Percentiles rank a stretch among this genome's conserved stretches.
Evolutionary conservation across 2,113 vertebrate species (phyloP).

Genomic region (Pipra filicauda): DNA sequence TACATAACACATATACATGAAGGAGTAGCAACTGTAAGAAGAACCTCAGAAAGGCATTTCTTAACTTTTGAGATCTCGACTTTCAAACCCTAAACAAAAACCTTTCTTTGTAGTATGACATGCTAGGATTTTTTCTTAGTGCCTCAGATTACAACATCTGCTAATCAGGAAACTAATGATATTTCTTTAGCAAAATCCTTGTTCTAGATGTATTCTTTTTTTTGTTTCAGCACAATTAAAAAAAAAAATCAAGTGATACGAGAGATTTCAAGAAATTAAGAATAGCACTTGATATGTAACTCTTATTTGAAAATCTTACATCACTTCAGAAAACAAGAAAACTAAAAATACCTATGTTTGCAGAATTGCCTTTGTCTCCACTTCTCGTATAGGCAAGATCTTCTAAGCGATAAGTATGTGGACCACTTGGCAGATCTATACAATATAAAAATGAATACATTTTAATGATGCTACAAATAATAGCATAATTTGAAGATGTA

Average conservation of each 20-base stretch:
- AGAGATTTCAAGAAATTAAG: not conserved
- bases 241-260: not conserved
- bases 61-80: not conserved
- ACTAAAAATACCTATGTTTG: constrained; percentile 80
- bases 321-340: not conserved
- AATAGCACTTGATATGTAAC: not conserved
- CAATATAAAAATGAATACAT: not conserved
- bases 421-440: constrained; percentile 81
- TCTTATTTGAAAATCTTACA: not conserved
- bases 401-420: constrained; percentile 80
- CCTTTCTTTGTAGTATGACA: not conserved
- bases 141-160: not conserved
- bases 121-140: not conserved
- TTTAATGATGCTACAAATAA: not conserved
- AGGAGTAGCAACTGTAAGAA: not conserved
- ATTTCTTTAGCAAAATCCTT: not conserved
- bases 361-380: constrained; percentile 85
- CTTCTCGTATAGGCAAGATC: constrained; percentile 85
- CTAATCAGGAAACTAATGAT: not conserved
- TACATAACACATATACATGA: not conserved
- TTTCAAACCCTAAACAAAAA: not conserved
- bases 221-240: not conserved
- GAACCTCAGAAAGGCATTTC: not conserved
- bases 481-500: not conserved
- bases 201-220: fast-evolving